Conservation (phyloP, 2,888 invertebrate genomes). For the Polydrusus cervinus region DNA sequence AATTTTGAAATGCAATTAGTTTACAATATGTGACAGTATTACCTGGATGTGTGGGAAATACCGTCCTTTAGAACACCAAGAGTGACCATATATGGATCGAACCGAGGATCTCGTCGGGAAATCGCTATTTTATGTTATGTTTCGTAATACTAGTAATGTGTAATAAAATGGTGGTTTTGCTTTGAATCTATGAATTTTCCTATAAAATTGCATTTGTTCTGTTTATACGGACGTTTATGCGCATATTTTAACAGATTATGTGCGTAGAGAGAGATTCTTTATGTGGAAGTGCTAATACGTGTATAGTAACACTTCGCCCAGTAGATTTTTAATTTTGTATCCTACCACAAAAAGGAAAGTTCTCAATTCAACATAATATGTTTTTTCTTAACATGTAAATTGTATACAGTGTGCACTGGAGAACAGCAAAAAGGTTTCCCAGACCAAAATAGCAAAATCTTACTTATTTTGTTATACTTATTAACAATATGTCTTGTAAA, state of each 20-base stretch:
- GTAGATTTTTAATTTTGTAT: neutral
- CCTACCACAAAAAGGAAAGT: neutral
- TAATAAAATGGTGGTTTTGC: constrained; percentile 17
- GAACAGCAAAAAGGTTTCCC: too few relatives aligned
- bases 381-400: too few relatives aligned
- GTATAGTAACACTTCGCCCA: neutral
- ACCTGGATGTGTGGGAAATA: constrained; percentile 58
- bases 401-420: too few relatives aligned
- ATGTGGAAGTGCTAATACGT: neutral
- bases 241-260: neutral
- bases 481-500: too few relatives aligned
- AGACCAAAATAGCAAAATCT: too few relatives aligned
- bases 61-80: constrained; percentile 58
- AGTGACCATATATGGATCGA: constrained; percentile 59
- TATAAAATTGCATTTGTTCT: neutral
- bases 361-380: too few relatives aligned
- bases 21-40: constrained; percentile 32
- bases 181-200: constrained; percentile 12
- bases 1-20: constrained; percentile 11
- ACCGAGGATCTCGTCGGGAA: constrained; percentile 57
- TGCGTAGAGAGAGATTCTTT: neutral
- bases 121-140: constrained; percentile 48
- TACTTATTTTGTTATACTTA: too few relatives aligned
- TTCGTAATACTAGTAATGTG: constrained; percentile 18
- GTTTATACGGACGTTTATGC: neutral